Evolutionary conservation across 2,888 invertebrate genomes (phyloP).

Genomic region (Phengaris arion): DNA sequence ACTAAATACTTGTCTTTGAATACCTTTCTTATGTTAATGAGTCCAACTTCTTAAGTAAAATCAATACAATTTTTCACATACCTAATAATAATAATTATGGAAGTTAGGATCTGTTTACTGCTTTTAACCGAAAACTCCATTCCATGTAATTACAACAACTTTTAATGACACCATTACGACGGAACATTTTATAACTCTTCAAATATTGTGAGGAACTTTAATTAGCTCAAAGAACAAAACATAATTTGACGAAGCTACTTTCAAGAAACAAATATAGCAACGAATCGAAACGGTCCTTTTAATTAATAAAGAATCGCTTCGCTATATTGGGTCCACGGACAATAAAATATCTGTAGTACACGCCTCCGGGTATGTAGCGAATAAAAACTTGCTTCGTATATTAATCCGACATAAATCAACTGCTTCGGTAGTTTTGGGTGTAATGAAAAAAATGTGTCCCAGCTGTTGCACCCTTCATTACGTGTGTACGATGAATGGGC

Average conservation of each 20-base stretch:
- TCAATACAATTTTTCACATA: neutral
- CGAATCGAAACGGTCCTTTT: conserved; percentile 15
- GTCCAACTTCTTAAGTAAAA: neutral
- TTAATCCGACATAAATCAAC: conserved; percentile 76
- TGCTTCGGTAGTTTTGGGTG: conserved; percentile 64
- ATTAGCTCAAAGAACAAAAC: conserved; percentile 22
- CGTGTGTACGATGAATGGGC: conserved; percentile 63
- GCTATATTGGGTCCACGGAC: conserved; percentile 43
- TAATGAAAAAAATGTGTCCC: conserved; percentile 74
- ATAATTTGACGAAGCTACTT: conserved; percentile 24
- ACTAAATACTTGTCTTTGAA: neutral
- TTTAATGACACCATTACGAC: conserved; percentile 26
- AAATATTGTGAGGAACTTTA: conserved; percentile 14
- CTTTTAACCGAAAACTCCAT: conserved; percentile 18
- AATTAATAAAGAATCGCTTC: conserved; percentile 23
- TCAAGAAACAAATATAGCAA: neutral
- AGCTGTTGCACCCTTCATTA: conserved; percentile 79
- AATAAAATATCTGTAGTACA: conserved; percentile 64
- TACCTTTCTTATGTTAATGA: neutral
- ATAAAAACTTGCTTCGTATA: conserved; percentile 66
- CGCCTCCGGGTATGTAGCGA: conserved; percentile 70
- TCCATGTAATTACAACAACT: conserved; percentile 17
- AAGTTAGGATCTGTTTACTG: conserved; percentile 17
- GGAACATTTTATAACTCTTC: conserved; percentile 20
- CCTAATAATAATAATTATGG: neutral